Conservation (phyloP, 2,797 vertebrate species). For the Alauda arvensis region DNA sequence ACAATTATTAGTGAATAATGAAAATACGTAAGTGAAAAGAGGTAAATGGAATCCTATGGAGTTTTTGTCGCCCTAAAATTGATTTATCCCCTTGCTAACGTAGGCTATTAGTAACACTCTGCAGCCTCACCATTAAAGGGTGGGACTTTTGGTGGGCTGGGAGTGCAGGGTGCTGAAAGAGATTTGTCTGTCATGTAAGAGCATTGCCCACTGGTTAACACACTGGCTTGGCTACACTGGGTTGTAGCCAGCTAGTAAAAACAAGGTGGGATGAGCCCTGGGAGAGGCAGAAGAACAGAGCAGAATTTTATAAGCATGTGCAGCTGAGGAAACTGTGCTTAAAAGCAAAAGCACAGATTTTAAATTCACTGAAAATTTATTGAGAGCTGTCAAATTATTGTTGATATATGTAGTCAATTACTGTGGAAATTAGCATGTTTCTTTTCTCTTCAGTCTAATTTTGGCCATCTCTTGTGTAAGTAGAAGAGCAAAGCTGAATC, state of each 20-base stretch:
- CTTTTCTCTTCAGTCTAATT: neutral
- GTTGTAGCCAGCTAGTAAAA: neutral
- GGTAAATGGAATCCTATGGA: neutral
- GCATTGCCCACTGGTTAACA: accelerated
- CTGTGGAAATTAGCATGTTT: neutral
- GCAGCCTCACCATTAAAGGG: neutral
- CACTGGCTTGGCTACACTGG: neutral
- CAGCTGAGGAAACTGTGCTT: neutral
- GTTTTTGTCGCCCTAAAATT: neutral
- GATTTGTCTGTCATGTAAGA: neutral
- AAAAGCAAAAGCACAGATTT: neutral
- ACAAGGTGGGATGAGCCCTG: neutral
- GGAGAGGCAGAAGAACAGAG: neutral
- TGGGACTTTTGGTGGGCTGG: neutral
- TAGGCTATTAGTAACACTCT: neutral
- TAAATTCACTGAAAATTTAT: neutral
- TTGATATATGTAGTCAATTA: neutral
- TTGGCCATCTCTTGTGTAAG: neutral
- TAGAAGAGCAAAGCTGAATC: neutral
- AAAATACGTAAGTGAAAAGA: neutral
- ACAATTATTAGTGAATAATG: neutral
- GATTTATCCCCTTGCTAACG: neutral
- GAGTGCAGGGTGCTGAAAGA: neutral
- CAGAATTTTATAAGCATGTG: neutral
- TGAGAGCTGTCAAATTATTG: neutral